These are phyloP conservation scores for Atta colombica DNA, from an alignment of 1,140 invertebrate genomes.

Conservation along the genomic window DNA sequence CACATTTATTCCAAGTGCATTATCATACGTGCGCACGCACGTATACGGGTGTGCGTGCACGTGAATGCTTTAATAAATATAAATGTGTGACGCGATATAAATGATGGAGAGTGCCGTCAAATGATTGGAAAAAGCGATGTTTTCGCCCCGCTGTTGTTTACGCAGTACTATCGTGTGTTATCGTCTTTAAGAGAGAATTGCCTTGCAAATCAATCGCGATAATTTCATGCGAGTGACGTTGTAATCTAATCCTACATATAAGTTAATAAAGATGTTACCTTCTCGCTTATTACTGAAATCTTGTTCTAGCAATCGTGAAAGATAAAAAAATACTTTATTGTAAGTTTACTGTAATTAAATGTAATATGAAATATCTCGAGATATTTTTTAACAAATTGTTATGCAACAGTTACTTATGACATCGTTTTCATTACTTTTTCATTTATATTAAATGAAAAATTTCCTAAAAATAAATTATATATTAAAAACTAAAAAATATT, in stretches of 20 bases:
- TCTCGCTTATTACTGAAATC: not conserved
- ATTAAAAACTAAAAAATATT: too few relatives aligned
- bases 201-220: constrained; percentile 25
- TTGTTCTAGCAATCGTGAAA: not conserved
- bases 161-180: not conserved
- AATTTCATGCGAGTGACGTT: constrained; percentile 6
- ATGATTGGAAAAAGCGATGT: not conserved
- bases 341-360: not conserved
- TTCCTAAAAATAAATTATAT: too few relatives aligned
- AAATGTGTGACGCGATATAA: constrained; percentile 18
- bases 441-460: too few relatives aligned
- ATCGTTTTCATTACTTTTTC: too few relatives aligned
- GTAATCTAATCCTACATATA: not conserved
- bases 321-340: not conserved
- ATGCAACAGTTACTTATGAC: too few relatives aligned
- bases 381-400: not conserved
- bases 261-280: not conserved
- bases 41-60: not conserved
- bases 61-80: constrained; percentile 42
- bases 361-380: not conserved
- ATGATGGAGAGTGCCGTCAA: constrained; percentile 21
- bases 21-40: constrained; percentile 24
- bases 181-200: constrained; percentile 15
- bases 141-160: constrained; percentile 2
- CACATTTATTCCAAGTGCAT: constrained; percentile 46